Evolutionary conservation across 2,113 vertebrate genomes (phyloP).

Genomic region (Puntigrus tetrazona): DNA sequence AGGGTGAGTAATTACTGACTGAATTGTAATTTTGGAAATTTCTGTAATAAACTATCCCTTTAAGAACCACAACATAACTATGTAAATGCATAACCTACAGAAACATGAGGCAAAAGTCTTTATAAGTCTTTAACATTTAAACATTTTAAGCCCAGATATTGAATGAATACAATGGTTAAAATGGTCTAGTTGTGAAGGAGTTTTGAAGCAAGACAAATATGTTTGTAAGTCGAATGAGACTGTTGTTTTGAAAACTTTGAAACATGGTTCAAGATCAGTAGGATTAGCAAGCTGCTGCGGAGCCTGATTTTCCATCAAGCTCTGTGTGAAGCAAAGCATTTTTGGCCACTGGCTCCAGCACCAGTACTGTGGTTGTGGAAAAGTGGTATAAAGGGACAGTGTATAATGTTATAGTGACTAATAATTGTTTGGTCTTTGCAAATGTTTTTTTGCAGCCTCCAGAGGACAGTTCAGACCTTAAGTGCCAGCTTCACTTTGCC

Average conservation of each 20-base stretch:
- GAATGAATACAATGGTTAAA: background rate
- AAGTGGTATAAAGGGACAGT: background rate
- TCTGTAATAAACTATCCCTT: no score
- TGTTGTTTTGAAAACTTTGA: background rate
- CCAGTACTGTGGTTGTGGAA: background rate
- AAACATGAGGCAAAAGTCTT: background rate
- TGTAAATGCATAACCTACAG: background rate
- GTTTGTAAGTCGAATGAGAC: background rate
- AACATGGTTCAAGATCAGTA: no score
- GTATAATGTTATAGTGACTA: background rate
- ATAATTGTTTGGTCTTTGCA: background rate
- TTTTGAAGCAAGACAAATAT: background rate
- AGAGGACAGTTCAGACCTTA: slow-evolving; percentile 95
- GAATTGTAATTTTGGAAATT: no score
- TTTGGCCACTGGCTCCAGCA: no score
- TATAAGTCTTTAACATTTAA: background rate
- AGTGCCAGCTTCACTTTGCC: slow-evolving; percentile 97
- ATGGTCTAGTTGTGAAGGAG: background rate
- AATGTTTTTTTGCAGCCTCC: slow-evolving; percentile 28
- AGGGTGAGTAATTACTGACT: background rate
- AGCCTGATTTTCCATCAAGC: no score
- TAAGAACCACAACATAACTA: no score
- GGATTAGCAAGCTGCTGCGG: no score
- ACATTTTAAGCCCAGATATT: background rate
- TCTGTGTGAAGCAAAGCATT: no score